Evolutionary conservation across 2,888 invertebrate species (phyloP).

Genomic region (Strigamia transsilvanica): DNA sequence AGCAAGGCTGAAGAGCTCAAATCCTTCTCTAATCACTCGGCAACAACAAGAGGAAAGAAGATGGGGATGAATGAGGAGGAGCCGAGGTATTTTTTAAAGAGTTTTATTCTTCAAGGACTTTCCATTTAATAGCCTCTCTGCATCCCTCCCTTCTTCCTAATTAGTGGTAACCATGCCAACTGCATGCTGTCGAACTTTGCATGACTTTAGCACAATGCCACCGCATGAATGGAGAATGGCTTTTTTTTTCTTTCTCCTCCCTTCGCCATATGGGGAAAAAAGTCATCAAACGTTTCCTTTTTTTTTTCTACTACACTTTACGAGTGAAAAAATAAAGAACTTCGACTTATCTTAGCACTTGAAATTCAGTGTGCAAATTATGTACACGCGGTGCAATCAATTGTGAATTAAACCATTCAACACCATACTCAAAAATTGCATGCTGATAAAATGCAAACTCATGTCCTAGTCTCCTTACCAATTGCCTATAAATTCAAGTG

Average conservation of each 20-base stretch:
- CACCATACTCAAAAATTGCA: neutral
- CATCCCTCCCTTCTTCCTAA: conserved; percentile 20
- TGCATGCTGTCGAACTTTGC: conserved; percentile 21
- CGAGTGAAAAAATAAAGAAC: neutral
- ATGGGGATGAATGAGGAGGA: conserved; percentile 31
- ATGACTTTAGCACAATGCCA: conserved; percentile 20
- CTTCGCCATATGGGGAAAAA: neutral
- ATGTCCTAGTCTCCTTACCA: neutral
- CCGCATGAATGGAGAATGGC: neutral
- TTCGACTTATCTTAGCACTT: neutral
- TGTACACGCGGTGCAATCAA: conserved; percentile 17
- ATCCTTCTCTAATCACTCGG: conserved; percentile 38
- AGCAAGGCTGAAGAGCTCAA: conserved; percentile 33
- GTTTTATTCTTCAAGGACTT: conserved; percentile 38
- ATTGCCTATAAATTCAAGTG: conserved; percentile 11
- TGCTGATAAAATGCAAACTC: conserved; percentile 29
- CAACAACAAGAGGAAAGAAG: conserved; percentile 14
- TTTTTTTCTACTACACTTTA: neutral
- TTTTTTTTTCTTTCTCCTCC: neutral
- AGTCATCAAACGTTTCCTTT: conserved; percentile 12
- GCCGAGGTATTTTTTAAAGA: conserved; percentile 35
- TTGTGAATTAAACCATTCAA: conserved; percentile 27
- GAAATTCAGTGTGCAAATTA: conserved; percentile 13
- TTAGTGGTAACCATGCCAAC: conserved; percentile 38
- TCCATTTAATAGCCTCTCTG: conserved; percentile 14